A percentile compares a stretch with the other conserved stretches of the same genome.
These are phyloP conservation scores for Cheilosia vulpina DNA, from an alignment of 2,888 invertebrate genomes.

Conservation along the genomic window DNA sequence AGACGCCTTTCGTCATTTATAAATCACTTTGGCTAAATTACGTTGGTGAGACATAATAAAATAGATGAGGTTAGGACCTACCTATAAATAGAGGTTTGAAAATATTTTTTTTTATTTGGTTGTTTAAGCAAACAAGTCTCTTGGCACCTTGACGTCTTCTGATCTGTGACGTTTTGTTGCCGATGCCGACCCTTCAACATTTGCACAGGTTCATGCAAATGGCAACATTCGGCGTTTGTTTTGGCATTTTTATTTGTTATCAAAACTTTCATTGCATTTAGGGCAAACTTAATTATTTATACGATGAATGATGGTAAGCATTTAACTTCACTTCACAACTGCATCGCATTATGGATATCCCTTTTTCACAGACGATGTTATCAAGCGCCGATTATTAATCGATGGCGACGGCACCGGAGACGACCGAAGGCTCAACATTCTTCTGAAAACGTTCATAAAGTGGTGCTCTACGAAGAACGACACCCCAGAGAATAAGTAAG, in stretches of 20 bases:
- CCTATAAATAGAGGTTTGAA: too few relatives aligned
- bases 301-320: conserved; percentile 64
- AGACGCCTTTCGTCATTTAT: too few relatives aligned
- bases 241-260: conserved; percentile 41
- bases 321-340: not conserved
- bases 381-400: conserved; percentile 93
- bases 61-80: too few relatives aligned
- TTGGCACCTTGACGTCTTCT: not conserved
- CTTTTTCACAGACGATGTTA: conserved; percentile 92
- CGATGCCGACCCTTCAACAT: not conserved
- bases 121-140: not conserved
- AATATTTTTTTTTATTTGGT: not conserved
- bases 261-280: conserved; percentile 8
- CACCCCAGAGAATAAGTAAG: conserved; percentile 87
- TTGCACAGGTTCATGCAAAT: not conserved
- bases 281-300: conserved; percentile 5
- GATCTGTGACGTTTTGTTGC: not conserved
- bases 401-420: conserved; percentile 99
- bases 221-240: conserved; percentile 36
- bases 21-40: too few relatives aligned
- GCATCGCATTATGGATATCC: not conserved
- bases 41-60: too few relatives aligned
- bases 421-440: conserved; percentile 93
- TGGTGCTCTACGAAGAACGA: conserved; percentile 89
- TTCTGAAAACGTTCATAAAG: conserved; percentile 92